Base-by-base conservation (phyloP, 2,113 vertebrate genomes). In the Malurus cyaneus region DNA sequence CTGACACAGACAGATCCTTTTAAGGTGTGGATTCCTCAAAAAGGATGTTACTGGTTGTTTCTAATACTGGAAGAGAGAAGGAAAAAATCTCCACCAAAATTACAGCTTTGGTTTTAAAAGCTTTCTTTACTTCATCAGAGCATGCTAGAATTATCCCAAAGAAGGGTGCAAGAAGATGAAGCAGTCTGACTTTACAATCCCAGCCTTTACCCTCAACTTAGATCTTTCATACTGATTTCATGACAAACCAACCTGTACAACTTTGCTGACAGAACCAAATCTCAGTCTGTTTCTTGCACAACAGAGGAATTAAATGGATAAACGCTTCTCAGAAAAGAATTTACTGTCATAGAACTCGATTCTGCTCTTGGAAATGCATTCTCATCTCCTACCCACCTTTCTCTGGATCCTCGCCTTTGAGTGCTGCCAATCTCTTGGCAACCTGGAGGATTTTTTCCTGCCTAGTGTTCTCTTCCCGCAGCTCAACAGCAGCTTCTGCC, bases 401-500 rank as follows among this genome's bases (percentile, higher is more conserved):
- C 56, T 98, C 97, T 5, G 99, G 99, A 96, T 99, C 98, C 86
- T 98, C 97, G 50, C 99, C 99, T 96, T 96, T 98, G 57, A 99
- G 97, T 7, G 89, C 91, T 5, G 99, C 99, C 94, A 99, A 94
- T 80, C 98, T 98, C 96, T 98, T 99, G 64, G 98, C 98, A 72
- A 99, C 97, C 65, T 98, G 95, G 41, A 99, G 97, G 88, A 99
- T 97, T 88, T 98, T 98, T 88, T 99, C 98, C 88, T 98, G 98
- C 67, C 98, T 97, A 4, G 97, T 98, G 73, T 97, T 98, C 61
- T 99, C 99, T 59, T 98, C 98, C 73, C 57, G 97, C 71, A 99
- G 97, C 80, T 98, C 98, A 54, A 96, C 80, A 42, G 98, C 98
- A 46, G 99, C 99, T 96, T 99, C 98, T 29, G 98, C 97, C 56